Conservation (phyloP, 1,140 invertebrate genomes). For the Bombus confusus region DNA sequence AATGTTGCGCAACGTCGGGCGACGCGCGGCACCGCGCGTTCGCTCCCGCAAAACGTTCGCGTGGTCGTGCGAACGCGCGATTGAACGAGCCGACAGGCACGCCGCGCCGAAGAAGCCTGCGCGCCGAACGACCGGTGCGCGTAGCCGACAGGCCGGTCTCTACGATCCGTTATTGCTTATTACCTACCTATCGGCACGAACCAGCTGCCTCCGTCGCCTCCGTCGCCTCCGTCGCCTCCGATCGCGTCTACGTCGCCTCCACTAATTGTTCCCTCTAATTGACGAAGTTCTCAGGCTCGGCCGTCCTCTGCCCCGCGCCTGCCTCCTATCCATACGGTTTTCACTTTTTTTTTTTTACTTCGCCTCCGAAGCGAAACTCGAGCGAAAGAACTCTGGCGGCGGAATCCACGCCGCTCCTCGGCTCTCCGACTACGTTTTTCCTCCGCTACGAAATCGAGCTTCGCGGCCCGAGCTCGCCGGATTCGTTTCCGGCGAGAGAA, state of each 20-base stretch:
- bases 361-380: not conserved
- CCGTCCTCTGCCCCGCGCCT: slow-evolving; percentile 31
- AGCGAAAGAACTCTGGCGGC: not conserved
- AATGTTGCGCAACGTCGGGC: slow-evolving; percentile 37
- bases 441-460: no score
- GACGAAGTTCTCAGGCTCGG: slow-evolving; percentile 78
- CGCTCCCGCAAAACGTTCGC: not conserved
- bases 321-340: not conserved
- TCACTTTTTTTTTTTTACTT: slow-evolving; percentile 32
- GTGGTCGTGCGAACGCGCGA: slow-evolving; percentile 13
- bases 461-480: not conserved
- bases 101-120: not conserved
- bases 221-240: slow-evolving; percentile 46
- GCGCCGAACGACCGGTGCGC: not conserved
- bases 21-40: not conserved
- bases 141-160: slow-evolving; percentile 34
- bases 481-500: slow-evolving; percentile 9
- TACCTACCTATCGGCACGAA: slow-evolving; percentile 62
- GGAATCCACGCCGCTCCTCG: not conserved
- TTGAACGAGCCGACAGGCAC: slow-evolving; percentile 25
- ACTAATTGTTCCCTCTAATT: slow-evolving; percentile 80
- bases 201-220: slow-evolving; percentile 32
- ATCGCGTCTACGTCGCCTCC: slow-evolving; percentile 49
- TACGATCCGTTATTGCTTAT: slow-evolving; percentile 71
- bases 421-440: not conserved